A percentile compares a stretch with the other conserved stretches of the same genome.
Conservation (phyloP, 2,888 invertebrate species). For the Heliconius ethilla region DNA sequence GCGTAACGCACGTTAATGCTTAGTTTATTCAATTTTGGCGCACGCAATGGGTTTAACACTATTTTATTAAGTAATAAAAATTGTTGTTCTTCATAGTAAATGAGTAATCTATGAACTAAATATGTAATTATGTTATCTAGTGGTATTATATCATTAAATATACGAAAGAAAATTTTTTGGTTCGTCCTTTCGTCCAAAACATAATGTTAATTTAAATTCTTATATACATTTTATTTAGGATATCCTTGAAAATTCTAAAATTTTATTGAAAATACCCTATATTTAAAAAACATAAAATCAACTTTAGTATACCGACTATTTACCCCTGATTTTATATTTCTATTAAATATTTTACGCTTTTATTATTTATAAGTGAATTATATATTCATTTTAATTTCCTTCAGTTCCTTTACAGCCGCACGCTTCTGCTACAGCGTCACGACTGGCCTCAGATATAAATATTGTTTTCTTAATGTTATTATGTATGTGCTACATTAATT, state of each 20-base stretch:
- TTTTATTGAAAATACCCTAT: neutral
- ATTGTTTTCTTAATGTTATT: neutral
- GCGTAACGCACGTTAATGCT: neutral
- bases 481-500: neutral
- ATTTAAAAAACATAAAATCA: neutral
- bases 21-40: neutral
- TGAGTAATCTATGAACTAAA: neutral
- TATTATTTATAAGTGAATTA: no score
- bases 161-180: no score
- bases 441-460: no score
- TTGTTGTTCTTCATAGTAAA: neutral
- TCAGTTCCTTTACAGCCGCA: no score
- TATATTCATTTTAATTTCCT: no score
- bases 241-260: neutral
- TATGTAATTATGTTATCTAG: no score
- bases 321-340: no score
- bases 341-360: no score
- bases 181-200: no score
- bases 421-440: no score
- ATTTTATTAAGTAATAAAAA: neutral
- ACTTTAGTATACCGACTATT: neutral
- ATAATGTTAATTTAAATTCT: no score
- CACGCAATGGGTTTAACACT: slow-evolving; percentile 14
- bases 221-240: neutral
- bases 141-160: no score